A percentile compares a stretch with the other conserved stretches of the same genome.
phyloP scores from a whole-genome alignment of 2,797 vertebrate species.

The Peromyscus attwateri region DNA sequence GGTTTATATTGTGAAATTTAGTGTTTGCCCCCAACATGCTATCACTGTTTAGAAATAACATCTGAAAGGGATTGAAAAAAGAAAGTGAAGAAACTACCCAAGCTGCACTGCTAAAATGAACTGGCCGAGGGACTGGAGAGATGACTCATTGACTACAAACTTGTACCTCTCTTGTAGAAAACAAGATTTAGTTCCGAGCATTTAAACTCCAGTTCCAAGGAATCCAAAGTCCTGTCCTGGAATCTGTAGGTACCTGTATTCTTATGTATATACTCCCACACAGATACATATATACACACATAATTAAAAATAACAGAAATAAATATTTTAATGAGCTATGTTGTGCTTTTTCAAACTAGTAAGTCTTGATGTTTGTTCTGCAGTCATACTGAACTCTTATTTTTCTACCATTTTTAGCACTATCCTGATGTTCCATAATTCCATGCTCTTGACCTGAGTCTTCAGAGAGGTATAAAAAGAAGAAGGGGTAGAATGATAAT shows the following conservation, averaged over 20 bases:
- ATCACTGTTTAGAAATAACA: neutral
- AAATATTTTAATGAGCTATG: neutral
- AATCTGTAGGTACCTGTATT: neutral
- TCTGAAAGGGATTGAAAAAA: neutral
- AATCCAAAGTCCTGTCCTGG: neutral
- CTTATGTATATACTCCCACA: neutral
- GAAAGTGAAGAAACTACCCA: neutral
- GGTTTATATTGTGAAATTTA: neutral
- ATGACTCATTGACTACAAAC: neutral
- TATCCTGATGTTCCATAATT: neutral
- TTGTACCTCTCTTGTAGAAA: neutral
- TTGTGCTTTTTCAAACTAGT: neutral
- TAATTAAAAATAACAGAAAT: neutral
- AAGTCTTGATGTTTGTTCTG: neutral
- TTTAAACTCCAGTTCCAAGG: neutral
- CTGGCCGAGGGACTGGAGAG: no score
- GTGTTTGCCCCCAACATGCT: neutral
- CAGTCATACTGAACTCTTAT: neutral
- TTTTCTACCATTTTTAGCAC: neutral
- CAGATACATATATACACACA: neutral
- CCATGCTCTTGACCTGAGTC: neutral
- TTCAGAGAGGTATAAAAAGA: neutral
- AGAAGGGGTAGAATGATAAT: slow-evolving; percentile 18
- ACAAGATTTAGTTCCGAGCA: neutral
- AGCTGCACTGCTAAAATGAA: neutral